phyloP scores from a whole-genome alignment of 2,797 vertebrate genomes.

The Amphiprion clarkii region DNA sequence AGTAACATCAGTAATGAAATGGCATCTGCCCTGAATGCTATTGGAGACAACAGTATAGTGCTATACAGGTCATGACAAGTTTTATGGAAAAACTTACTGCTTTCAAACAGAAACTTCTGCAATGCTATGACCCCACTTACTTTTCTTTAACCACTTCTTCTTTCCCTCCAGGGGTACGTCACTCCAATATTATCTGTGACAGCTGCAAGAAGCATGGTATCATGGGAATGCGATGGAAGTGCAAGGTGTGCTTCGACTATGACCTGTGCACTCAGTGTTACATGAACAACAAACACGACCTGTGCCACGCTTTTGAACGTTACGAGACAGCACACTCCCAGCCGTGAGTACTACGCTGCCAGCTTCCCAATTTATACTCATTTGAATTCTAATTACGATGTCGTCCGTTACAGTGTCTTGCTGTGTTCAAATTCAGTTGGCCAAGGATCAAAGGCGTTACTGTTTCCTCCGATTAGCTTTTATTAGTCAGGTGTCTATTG shows the following conservation, averaged over 20 bases:
- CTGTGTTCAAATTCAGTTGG: slow-evolving; percentile 27
- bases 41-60: not conserved
- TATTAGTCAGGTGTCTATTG: not conserved
- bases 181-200: slow-evolving; percentile 99
- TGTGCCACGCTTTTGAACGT: slow-evolving; percentile 94
- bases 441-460: slow-evolving; percentile 1
- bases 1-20: slow-evolving; percentile 19
- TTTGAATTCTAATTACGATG: slow-evolving; percentile 18
- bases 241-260: slow-evolving; percentile 97
- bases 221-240: slow-evolving; percentile 99
- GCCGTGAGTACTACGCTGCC: slow-evolving; percentile 89
- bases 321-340: slow-evolving; percentile 97
- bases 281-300: slow-evolving; percentile 97
- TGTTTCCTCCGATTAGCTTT: slow-evolving; percentile 20
- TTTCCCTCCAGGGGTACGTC: slow-evolving; percentile 90
- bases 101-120: not conserved
- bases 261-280: slow-evolving; percentile 99
- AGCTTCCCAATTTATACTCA: not conserved
- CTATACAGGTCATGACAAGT: not conserved
- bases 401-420: not conserved
- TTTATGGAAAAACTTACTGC: not conserved
- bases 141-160: slow-evolving; percentile 15
- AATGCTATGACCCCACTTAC: not conserved
- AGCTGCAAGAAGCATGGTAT: slow-evolving; percentile 98
- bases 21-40: slow-evolving; percentile 13